Percentiles rank a stretch among this genome's conserved stretches.
Evolutionary conservation across 1,140 invertebrate species (phyloP).

Genomic region (Drosophila insularis): DNA sequence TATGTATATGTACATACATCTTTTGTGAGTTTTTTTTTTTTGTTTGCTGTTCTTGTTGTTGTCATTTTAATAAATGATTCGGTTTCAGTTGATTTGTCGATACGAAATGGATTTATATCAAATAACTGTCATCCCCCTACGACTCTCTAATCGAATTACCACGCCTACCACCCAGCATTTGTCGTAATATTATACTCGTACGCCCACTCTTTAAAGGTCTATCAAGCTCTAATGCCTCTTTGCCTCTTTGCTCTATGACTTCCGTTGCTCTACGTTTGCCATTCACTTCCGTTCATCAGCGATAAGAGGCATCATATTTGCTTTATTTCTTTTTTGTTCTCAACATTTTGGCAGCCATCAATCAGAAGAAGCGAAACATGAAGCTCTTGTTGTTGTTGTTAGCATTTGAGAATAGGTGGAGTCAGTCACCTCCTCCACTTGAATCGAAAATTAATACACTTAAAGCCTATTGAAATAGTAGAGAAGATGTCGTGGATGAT

Average conservation of each 20-base stretch:
- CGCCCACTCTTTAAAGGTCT: not conserved
- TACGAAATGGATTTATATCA: conserved; percentile 7
- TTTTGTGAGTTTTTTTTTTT: too few relatives aligned
- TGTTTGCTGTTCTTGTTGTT: too few relatives aligned
- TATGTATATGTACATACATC: too few relatives aligned
- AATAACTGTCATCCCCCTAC: conserved; percentile 6
- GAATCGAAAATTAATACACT: conserved; percentile 77
- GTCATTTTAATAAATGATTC: conserved; percentile 7
- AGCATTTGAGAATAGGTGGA: not conserved
- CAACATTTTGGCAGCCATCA: conserved; percentile 64
- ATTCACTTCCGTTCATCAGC: conserved; percentile 18
- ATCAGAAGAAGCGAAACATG: conserved; percentile 37
- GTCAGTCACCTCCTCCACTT: conserved; percentile 46
- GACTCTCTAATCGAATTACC: conserved; percentile 6
- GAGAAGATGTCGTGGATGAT: not conserved
- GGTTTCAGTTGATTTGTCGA: not conserved
- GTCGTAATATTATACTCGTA: not conserved
- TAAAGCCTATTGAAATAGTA: conserved; percentile 62
- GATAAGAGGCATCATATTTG: conserved; percentile 48
- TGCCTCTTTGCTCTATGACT: conserved; percentile 31
- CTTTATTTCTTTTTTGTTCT: conserved; percentile 7
- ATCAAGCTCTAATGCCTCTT: conserved; percentile 13
- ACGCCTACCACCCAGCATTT: not conserved
- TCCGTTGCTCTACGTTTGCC: conserved; percentile 8
- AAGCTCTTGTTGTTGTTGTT: not conserved